Evolutionary conservation across 2,113 vertebrate species (phyloP), one percentile per base, ranked within the genome.

Genomic region (Clarias gariepinus): DNA sequence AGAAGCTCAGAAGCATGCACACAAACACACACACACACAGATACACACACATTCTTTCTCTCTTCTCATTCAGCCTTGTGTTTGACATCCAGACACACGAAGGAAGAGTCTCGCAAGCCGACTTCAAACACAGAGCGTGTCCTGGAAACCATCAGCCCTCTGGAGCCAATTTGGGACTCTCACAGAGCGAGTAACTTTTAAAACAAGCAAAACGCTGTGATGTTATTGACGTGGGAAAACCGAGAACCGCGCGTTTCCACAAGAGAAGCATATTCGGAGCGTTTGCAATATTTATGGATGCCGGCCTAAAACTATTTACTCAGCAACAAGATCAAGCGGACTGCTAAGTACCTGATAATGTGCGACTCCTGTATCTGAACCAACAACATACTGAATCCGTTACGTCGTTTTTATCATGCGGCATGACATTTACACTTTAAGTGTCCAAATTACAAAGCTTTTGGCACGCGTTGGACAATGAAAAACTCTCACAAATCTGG

Each of bases 1-100:
- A 91, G 94, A 92, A 92, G 93, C 94, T 93, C 94, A 95, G 94
- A 80, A 80, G 28, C 28, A 53, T 57, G 77, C 77, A 57, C 52
- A 28, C 6, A 25, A 41, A 52, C 88, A 81, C 91, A 74, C 83
- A 84, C 86, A 84, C 85, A 78, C 82, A 53, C 76, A 15, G n/a
- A 30, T n/a, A 18, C 66, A 36, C 30, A 85, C 85, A 86, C 86
- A 82, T 82, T 63, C 78, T 18, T 30, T 18, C 68, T 7, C 69
- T 12, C 88, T 76, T 92, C 92, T 82, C 93, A n/a, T 78, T 47
- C 60, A 81, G 33, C 21, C 66, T 60, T 23, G 66, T 21, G 55
- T 73, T 86, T 73, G 73, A 78, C 84, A 85, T 58, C 57, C 41
- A 64, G 73, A 78, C 58, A 52, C 77, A 23, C 3, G 19, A 81